Percentiles rank a stretch among this genome's conserved stretches.
Evolutionary conservation across 1,140 invertebrate species (phyloP).

Genomic region (Vanessa tameamea): DNA sequence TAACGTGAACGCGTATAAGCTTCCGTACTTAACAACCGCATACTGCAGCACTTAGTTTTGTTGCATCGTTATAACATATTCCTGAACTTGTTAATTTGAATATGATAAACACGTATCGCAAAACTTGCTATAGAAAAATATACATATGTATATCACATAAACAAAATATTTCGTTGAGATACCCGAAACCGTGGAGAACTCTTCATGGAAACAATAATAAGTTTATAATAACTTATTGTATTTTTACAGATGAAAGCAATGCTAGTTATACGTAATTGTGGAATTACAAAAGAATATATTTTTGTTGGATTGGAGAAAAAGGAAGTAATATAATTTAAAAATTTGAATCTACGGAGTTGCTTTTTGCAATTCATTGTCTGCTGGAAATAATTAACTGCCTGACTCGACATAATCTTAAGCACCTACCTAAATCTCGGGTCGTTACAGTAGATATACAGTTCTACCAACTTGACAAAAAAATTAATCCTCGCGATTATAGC

Average conservation of each 20-base stretch:
- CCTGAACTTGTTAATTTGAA: conserved; percentile 20
- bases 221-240: background rate
- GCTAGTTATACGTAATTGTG: background rate
- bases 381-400: conserved; percentile 73
- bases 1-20: conserved; percentile 26
- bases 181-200: too few species aligned
- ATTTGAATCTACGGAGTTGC: background rate
- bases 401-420: conserved; percentile 65
- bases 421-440: conserved; percentile 17
- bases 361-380: conserved; percentile 69
- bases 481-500: background rate
- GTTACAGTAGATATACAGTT: conserved; percentile 16
- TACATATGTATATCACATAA: too few species aligned
- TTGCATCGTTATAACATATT: conserved; percentile 17
- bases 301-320: background rate
- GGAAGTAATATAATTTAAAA: background rate
- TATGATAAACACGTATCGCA: background rate
- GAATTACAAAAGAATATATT: background rate
- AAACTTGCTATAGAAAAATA: too few species aligned
- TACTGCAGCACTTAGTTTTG: conserved; percentile 23
- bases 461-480: conserved; percentile 6
- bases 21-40: conserved; percentile 25
- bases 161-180: too few species aligned
- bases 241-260: background rate
- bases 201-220: background rate